Base-by-base conservation (phyloP, 2,888 invertebrate genomes). In the Drosophila conformis region DNA sequence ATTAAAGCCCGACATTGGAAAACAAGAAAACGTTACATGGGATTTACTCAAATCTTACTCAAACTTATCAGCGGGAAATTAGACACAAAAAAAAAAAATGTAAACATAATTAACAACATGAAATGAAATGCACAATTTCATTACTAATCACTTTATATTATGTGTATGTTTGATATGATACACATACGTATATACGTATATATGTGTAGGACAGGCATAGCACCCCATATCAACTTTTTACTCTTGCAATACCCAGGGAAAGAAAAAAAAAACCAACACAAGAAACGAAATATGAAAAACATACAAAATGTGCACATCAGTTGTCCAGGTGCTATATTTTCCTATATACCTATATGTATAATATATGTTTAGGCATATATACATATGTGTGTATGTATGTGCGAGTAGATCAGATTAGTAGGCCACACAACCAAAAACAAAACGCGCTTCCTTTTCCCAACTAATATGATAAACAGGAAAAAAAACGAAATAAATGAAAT, bases 251-350 rank as follows among this genome's bases (percentile, higher is more conserved):
- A 18, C n/a, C 40, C 40, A 46, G 13, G 25, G 4, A 15, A 46
- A 8, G 15, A 51, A 29, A n/a, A 27, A 27, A 52, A 35, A 18
- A 54, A 48, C 13, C 27, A 29, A 60, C 40, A 38, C 33, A 31
- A 18, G 54, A 49, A 48, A 57, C 27, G 18, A 62, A 54, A 52
- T 57, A 64, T 58, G 49, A 72, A 78, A 73, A 68, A 65, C 67
- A 66, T 35, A 38, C 29, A 62, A 64, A 78, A 71, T 78, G 67
- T 78, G 67, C 75, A 33, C 79, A 72, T 76, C 72, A 79, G 79
- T 58, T 78, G 72, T 76, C 72, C 78, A 75, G 62, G 40, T 78
- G 71, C 21, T 61, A 36, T 10, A 54, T 46, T 7, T 46, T 18
- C 7, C 13, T 21, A 46, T 21, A 13, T 21, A n/a, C n/a, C 3